Conservation (phyloP, 2,113 vertebrate species). For the Aplodontia rufa region DNA sequence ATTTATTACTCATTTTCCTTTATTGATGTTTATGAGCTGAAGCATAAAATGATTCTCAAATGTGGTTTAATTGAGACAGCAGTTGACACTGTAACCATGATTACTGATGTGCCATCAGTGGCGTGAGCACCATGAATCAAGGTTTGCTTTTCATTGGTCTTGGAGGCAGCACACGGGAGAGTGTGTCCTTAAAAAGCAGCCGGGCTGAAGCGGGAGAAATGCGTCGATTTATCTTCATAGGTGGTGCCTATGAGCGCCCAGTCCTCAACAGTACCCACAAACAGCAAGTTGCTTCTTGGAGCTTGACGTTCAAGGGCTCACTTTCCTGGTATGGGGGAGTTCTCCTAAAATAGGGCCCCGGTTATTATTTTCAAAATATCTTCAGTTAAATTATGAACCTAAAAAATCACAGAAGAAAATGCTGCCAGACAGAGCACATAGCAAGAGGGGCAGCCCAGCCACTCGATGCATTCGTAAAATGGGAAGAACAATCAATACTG, state of each 20-base stretch:
- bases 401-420: conserved; percentile 72
- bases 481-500: conserved; percentile 91
- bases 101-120: conserved; percentile 83
- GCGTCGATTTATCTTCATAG: conserved; percentile 88
- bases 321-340: not conserved
- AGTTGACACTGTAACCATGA: conserved; percentile 89
- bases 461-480: conserved; percentile 88
- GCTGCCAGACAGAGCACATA: conserved; percentile 52
- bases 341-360: conserved; percentile 63
- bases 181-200: conserved; percentile 84
- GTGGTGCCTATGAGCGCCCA: conserved; percentile 18
- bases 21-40: conserved; percentile 93
- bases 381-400: conserved; percentile 72
- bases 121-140: conserved; percentile 87
- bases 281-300: conserved; percentile 68
- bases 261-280: conserved; percentile 71
- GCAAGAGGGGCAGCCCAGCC: conserved; percentile 78
- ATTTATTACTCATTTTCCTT: conserved; percentile 92
- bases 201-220: conserved; percentile 84
- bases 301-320: conserved; percentile 66
- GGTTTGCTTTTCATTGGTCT: conserved; percentile 85
- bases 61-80: conserved; percentile 90
- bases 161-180: conserved; percentile 76
- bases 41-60: conserved; percentile 92
- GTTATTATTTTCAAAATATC: conserved; percentile 63